A percentile compares a stretch with the other conserved stretches of the same genome.
Evolutionary conservation across 2,113 vertebrate genomes (phyloP).

Genomic region (Eidolon helvum): DNA sequence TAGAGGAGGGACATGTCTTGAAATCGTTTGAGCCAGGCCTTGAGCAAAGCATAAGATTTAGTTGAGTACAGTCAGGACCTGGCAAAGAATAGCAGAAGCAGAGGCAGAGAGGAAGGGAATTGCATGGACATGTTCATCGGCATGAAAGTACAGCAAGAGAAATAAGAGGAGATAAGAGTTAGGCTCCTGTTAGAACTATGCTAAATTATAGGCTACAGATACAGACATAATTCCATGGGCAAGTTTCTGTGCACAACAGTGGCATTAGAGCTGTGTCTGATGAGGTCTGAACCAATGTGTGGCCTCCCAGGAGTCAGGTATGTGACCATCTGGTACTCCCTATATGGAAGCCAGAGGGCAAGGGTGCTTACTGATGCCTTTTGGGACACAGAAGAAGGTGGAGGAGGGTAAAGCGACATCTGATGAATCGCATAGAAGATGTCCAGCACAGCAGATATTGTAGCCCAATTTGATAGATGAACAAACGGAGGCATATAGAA

Average conservation of each 20-base stretch:
- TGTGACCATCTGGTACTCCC: background rate
- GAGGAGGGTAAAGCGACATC: background rate
- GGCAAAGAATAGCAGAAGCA: background rate
- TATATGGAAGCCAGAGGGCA: background rate
- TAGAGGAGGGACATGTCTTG: background rate
- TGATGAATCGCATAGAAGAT: accelerated
- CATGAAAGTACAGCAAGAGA: background rate
- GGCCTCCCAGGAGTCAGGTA: background rate
- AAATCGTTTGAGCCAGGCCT: background rate
- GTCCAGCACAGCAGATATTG: background rate
- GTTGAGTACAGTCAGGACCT: background rate
- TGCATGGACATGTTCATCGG: too few relatives aligned
- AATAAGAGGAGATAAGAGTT: background rate
- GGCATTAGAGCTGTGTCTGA: background rate
- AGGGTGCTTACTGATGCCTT: background rate
- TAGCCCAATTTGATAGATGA: background rate
- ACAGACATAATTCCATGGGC: background rate
- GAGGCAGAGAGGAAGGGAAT: background rate
- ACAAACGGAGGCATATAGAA: background rate
- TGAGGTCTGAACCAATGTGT: background rate
- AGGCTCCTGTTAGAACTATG: background rate
- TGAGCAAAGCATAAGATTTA: background rate
- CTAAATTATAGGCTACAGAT: background rate
- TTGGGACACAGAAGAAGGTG: background rate
- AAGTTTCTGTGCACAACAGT: background rate